A percentile compares a stretch with the other conserved stretches of the same genome.
These are phyloP conservation scores for Patagioenas fasciata DNA, from an alignment of 2,113 vertebrate genomes.

Conservation along the genomic window DNA sequence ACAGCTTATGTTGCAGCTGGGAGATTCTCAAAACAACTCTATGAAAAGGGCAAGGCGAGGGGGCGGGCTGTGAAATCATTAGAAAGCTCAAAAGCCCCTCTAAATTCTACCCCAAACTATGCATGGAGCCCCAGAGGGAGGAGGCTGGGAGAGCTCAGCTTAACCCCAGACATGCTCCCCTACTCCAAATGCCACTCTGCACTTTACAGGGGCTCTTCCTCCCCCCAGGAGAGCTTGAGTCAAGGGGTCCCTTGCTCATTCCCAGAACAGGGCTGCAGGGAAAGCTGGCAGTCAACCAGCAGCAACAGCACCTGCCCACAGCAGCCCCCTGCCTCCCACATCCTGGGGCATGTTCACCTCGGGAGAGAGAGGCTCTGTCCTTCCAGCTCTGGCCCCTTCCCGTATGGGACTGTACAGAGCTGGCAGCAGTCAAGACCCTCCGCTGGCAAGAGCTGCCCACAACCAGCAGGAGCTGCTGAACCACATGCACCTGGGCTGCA, in stretches of 20 bases:
- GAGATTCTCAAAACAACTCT: not conserved
- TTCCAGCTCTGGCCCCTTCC: not conserved
- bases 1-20: not conserved
- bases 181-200: not conserved
- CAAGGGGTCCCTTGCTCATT: rapidly evolving
- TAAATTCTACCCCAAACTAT: not conserved
- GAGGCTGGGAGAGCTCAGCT: not conserved
- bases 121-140: rapidly evolving
- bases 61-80: not conserved
- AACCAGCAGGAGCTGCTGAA: not conserved
- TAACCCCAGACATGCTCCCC: not conserved
- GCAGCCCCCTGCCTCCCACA: not conserved
- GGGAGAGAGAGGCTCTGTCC: not conserved
- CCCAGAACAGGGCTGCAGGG: not conserved
- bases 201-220: not conserved
- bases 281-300: not conserved
- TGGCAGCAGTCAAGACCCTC: not conserved
- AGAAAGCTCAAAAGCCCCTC: not conserved
- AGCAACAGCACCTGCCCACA: not conserved
- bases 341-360: rapidly evolving
- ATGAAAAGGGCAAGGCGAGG: not conserved
- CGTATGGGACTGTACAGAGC: not conserved
- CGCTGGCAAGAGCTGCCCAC: not conserved
- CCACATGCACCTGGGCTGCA: too few species aligned
- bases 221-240: not conserved